Conservation (phyloP, 2,888 invertebrate genomes). For the Eulithis testata region DNA sequence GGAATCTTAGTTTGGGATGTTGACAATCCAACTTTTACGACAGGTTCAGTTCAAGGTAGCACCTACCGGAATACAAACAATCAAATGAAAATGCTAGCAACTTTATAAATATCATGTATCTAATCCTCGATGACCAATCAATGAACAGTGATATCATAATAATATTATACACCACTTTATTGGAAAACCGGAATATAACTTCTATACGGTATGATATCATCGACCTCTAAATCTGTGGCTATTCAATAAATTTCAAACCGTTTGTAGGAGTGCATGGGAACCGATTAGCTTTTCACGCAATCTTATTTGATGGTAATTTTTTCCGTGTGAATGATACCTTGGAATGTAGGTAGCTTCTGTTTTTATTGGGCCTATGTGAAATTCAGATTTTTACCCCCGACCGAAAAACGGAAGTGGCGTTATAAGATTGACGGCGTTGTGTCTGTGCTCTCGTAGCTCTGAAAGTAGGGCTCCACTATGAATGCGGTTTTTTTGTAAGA, state of each 20-base stretch:
- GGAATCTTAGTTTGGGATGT: too few species aligned
- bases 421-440: too few species aligned
- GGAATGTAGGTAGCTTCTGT: not conserved
- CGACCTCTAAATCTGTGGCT: constrained; percentile 4
- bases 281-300: constrained; percentile 12
- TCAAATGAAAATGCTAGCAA: constrained; percentile 31
- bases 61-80: too few species aligned
- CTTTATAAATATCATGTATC: constrained; percentile 28
- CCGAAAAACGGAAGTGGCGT: too few species aligned
- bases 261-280: constrained; percentile 15
- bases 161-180: constrained; percentile 10
- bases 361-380: too few species aligned
- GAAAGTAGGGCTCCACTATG: too few species aligned
- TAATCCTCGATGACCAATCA: constrained; percentile 24
- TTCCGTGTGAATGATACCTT: constrained; percentile 1
- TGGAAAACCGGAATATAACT: constrained; percentile 26
- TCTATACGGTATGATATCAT: constrained; percentile 18
- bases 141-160: constrained; percentile 19
- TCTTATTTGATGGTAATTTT: constrained; percentile 6
- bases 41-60: too few species aligned
- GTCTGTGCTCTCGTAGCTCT: too few species aligned
- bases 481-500: too few species aligned
- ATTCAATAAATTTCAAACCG: constrained; percentile 11
- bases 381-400: too few species aligned
- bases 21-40: too few species aligned